Base-by-base conservation (phyloP, 2,113 vertebrate species). In the Isurus oxyrinchus region DNA sequence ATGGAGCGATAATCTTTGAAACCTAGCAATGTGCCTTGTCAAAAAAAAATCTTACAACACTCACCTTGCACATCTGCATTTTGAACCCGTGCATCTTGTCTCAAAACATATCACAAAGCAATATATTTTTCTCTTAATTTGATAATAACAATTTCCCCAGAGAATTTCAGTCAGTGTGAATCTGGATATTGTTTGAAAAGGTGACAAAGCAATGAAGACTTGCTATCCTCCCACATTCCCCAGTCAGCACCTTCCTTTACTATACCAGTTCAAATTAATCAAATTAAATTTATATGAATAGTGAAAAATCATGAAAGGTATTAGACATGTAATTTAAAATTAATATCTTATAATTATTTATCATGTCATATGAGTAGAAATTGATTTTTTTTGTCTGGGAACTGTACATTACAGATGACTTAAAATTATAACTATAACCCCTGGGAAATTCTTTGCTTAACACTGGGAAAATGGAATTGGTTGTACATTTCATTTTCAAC, bases 291-390 rank as follows among this genome's bases (percentile, higher is more conserved):
- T 97, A 95, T 98, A 98, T 98, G 98, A 98, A 98, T 98, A 98
- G 97, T 97, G 98, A 98, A 98, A 98, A 98, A 98, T 98, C 98
- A 98, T 98, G 98, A 98, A 98, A 98, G 90, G 97, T 98, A 98
- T 98, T 98, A 98, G 98, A 98, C 98, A 98, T 98, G 98, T 98
- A 98, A 98, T 98, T 98, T 98, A 98, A 98, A 98, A 98, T 98
- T 98, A 98, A 98, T 98, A 98, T 98, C 98, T 98, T 98, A 98
- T 98, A 98, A 98, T 98, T 98, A 98, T 98, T 98, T 98, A 98
- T 98, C 98, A 98, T 98, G 98, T 98, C 96, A 96, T 98, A 98
- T 98, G 98, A 25, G 96, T 97, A 97, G 98, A 98, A 97, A 98
- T 98, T 98, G 98, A 98, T 98, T 98, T 98, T 95, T 95, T 95